phyloP scores from a whole-genome alignment of 1,140 invertebrate species.

The Halictus rubicundus region DNA sequence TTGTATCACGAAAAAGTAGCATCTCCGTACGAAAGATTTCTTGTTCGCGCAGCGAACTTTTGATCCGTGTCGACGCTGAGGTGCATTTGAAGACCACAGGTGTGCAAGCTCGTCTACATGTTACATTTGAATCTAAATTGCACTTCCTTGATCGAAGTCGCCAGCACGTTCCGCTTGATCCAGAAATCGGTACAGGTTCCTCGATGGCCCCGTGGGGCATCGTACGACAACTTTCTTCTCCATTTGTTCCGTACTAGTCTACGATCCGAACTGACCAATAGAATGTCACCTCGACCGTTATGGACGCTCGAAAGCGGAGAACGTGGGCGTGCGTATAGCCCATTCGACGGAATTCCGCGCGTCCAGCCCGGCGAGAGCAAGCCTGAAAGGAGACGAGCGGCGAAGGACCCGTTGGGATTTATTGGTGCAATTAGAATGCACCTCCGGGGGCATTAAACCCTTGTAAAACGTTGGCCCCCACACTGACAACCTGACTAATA shows the following conservation, averaged over 20 bases:
- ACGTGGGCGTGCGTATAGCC: conserved; percentile 29
- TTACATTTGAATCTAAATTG: no score
- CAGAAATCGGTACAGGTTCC: not conserved
- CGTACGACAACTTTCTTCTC: not conserved
- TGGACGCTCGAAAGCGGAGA: conserved; percentile 9
- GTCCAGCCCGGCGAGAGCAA: not conserved
- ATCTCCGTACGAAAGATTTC: no score
- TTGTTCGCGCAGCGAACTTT: no score
- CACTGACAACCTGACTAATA: conserved; percentile 75
- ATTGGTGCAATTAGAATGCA: conserved; percentile 80
- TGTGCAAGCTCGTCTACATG: no score
- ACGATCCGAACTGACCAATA: not conserved
- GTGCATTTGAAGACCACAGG: no score
- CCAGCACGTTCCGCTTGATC: no score
- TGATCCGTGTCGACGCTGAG: no score
- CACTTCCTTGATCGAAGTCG: no score
- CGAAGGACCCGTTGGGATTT: conserved; percentile 75
- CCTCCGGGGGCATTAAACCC: conserved; percentile 78
- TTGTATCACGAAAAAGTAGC: no score
- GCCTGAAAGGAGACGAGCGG: conserved; percentile 20
- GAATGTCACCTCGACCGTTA: not conserved
- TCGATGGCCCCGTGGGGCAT: not conserved
- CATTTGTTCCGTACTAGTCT: not conserved
- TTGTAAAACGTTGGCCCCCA: conserved; percentile 76
- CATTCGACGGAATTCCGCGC: not conserved